A percentile compares a stretch with the other conserved stretches of the same genome.
Evolutionary conservation across 2,888 invertebrate species (phyloP).

Genomic region (Thereva unica): DNA sequence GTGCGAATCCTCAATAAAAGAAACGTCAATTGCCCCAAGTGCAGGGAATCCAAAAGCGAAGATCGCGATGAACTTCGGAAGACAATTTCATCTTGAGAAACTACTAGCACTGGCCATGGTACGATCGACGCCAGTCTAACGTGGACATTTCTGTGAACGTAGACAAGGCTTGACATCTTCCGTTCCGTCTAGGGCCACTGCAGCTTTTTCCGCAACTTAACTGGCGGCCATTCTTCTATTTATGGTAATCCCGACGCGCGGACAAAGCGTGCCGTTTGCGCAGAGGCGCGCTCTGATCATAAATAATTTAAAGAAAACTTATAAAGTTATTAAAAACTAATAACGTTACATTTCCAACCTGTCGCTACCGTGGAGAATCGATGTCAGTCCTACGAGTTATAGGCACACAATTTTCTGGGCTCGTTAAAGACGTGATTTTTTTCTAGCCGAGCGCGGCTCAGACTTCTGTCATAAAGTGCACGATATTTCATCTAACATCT

Average conservation of each 20-base stretch:
- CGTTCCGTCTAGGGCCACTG: constrained; percentile 34
- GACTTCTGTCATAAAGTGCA: no score
- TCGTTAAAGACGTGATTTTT: no score
- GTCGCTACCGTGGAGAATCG: constrained; percentile 18
- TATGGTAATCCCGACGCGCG: constrained; percentile 45
- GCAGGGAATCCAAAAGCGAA: constrained; percentile 4
- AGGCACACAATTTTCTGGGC: no score
- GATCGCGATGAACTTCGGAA: constrained; percentile 6
- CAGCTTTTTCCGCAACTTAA: constrained; percentile 40
- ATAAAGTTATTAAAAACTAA: constrained; percentile 42
- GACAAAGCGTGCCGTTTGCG: constrained; percentile 47
- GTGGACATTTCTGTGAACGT: constrained; percentile 4
- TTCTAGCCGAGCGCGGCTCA: no score
- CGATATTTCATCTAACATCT: no score
- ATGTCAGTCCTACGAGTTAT: constrained; percentile 3
- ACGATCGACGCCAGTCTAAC: constrained; percentile 20
- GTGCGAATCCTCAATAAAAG: constrained; percentile 28
- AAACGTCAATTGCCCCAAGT: constrained; percentile 14
- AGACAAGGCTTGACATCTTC: constrained; percentile 19
- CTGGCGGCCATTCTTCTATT: constrained; percentile 43
- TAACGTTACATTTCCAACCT: constrained; percentile 28
- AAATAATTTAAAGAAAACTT: constrained; percentile 39
- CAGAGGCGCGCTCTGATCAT: constrained; percentile 28
- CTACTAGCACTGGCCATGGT: background rate
- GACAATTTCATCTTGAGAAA: constrained; percentile 31